Conservation (phyloP, 2,797 vertebrate species). For the Megaceryle alcyon region DNA sequence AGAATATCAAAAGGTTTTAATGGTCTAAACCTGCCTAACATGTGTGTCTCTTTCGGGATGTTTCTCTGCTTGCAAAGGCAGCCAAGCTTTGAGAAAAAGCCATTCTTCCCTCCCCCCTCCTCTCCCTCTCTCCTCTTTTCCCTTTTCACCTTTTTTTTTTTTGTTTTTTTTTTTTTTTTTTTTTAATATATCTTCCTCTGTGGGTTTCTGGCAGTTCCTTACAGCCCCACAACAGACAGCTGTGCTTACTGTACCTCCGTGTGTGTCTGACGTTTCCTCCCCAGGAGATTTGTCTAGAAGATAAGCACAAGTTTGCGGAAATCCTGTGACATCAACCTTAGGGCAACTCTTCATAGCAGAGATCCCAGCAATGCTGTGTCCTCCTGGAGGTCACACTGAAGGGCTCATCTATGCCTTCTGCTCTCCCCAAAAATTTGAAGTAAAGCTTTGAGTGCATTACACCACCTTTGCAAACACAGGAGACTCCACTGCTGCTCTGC, state of each 20-base stretch:
- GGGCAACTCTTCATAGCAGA: not conserved
- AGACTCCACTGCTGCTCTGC: not conserved
- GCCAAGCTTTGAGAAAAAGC: constrained; percentile 46
- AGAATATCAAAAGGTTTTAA: not conserved
- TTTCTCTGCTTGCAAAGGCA: not conserved
- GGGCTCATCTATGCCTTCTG: not conserved
- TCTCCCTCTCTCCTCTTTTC: not conserved
- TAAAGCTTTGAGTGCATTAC: not conserved
- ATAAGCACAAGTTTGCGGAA: constrained; percentile 38
- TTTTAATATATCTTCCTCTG: not conserved
- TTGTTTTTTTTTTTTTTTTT: not conserved
- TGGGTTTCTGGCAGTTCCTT: constrained; percentile 46
- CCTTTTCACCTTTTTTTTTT: not conserved
- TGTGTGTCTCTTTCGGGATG: not conserved
- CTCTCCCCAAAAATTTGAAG: not conserved
- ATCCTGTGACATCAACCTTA: not conserved
- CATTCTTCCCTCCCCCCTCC: not conserved
- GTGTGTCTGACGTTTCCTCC: not conserved
- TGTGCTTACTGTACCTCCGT: constrained; percentile 7
- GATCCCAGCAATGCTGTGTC: not conserved
- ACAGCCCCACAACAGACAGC: constrained; percentile 44
- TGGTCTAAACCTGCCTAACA: not conserved
- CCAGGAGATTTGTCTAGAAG: not conserved
- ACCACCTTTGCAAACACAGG: not conserved
- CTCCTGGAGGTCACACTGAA: not conserved